Percentiles rank a stretch among this genome's conserved stretches.
Evolutionary conservation across 2,113 vertebrate species (phyloP).

Genomic region (Ceyx cyanopectus): DNA sequence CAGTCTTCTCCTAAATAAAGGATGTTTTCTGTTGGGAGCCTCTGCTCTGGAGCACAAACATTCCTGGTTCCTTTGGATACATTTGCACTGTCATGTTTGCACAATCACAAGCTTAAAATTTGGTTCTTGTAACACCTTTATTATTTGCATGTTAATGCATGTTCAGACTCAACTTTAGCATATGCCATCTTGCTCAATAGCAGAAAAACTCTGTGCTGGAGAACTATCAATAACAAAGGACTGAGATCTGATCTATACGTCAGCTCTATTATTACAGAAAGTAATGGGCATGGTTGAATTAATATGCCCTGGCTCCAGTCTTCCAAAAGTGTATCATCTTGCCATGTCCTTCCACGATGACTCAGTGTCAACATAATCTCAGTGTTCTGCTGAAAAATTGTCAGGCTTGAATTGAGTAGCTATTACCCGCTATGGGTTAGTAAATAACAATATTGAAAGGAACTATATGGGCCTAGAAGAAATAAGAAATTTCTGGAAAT

Average conservation of each 20-base stretch:
- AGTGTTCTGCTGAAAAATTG: neutral
- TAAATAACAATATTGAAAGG: neutral
- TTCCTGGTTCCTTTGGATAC: neutral
- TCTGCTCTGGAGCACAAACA: neutral
- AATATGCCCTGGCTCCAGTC: neutral
- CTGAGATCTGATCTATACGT: neutral
- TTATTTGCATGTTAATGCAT: neutral
- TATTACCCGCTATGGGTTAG: rapidly evolving
- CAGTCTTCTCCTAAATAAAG: neutral
- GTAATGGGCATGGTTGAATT: neutral
- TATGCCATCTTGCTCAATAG: neutral
- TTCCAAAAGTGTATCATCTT: neutral
- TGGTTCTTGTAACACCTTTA: neutral
- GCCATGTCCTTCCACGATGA: neutral
- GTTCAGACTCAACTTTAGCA: neutral
- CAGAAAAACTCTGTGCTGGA: neutral
- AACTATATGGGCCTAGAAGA: neutral
- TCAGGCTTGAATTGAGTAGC: neutral
- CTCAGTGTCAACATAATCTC: neutral
- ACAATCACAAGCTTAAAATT: neutral
- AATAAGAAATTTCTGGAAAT: neutral
- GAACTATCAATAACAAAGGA: neutral
- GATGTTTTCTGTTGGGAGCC: neutral
- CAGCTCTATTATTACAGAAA: neutral
- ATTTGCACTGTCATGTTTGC: neutral